A percentile compares a stretch with the other conserved stretches of the same genome.
phyloP scores from a whole-genome alignment of 2,888 invertebrate genomes.

The Coleophora deauratella region DNA sequence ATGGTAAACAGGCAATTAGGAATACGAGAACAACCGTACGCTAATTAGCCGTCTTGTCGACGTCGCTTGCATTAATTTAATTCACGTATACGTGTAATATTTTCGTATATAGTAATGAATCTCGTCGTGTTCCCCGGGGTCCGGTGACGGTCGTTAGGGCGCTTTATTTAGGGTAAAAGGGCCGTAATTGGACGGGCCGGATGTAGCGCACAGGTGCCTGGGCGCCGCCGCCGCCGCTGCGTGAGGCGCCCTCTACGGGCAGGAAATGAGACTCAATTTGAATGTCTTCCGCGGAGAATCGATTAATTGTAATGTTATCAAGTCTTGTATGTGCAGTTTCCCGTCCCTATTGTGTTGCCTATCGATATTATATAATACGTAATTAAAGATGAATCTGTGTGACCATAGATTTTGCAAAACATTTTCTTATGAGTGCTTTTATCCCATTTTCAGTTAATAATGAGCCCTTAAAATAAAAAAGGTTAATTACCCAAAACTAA shows the following conservation, averaged over 20 bases:
- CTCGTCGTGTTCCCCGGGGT: too few relatives aligned
- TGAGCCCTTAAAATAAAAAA: too few relatives aligned
- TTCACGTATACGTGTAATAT: not conserved
- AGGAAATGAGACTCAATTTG: conserved; percentile 63
- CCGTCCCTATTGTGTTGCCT: too few relatives aligned
- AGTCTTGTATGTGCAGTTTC: conserved; percentile 13
- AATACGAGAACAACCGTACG: conserved; percentile 4
- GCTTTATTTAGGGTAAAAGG: conserved; percentile 56
- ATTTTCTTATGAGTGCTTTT: not conserved
- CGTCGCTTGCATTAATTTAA: not conserved
- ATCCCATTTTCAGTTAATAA: too few relatives aligned
- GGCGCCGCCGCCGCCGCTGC: conserved; percentile 52
- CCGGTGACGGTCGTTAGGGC: conserved; percentile 22
- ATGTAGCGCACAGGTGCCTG: conserved; percentile 58
- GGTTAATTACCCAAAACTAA: not conserved
- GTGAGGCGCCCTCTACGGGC: conserved; percentile 24
- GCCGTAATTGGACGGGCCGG: conserved; percentile 60
- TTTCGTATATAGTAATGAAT: not conserved
- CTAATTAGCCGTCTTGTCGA: not conserved
- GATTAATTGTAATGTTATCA: conserved; percentile 49
- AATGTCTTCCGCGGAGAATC: conserved; percentile 57
- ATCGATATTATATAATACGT: too few relatives aligned
- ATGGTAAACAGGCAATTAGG: conserved; percentile 2
- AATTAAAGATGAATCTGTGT: not conserved
- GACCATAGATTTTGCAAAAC: not conserved